Evolutionary conservation across 2,888 invertebrate genomes (phyloP), one percentile per base, ranked within the genome.

Genomic region (Macrostomum cliftonense): DNA sequence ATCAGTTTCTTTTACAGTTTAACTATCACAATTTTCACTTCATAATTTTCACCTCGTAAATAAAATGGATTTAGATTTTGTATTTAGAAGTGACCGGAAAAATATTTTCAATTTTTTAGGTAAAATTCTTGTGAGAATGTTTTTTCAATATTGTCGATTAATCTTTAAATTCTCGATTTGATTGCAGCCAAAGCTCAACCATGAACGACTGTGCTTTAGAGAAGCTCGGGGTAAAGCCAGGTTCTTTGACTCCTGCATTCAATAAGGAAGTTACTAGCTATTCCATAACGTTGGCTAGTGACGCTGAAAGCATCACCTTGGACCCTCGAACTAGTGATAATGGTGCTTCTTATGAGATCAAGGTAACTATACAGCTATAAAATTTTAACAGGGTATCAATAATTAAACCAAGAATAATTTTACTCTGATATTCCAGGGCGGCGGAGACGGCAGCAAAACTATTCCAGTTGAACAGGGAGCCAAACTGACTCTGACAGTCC

Each of bases 181-280:
- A n/a, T n/a, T n/a, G n/a, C n/a, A n/a, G n/a, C n/a, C n/a, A n/a
- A n/a, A n/a, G n/a, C n/a, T n/a, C 28, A 28, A 28, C 5, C 28
- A 66, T 66, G 68, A 65, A 68, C 53, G 68, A 68, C 55, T 67
- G 65, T 56, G 61, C 59, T 53, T 57, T 68, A 51, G 61, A 65
- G 47, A 66, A 64, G 43, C 57, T 68, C 21, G 54, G 56, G 14
- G 55, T 64, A 14, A 66, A 66, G 53, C 65, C 64, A 19, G 64
- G 64, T 12, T 63, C 62, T 55, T 54, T 67, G 39, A 51, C 58
- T 7, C 67, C 66, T n/a, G 56, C 52, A 2, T 68, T 68, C 49
- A 54, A 63, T 17, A 58, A 58, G 50, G 58, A 60, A 39, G 53
- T 57, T n/a, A 55, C 58, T 28, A 64, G 67, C 50, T 68, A 68